Evolutionary conservation across 1,140 invertebrate species (phyloP).

Genomic region (Apolygus lucorum): DNA sequence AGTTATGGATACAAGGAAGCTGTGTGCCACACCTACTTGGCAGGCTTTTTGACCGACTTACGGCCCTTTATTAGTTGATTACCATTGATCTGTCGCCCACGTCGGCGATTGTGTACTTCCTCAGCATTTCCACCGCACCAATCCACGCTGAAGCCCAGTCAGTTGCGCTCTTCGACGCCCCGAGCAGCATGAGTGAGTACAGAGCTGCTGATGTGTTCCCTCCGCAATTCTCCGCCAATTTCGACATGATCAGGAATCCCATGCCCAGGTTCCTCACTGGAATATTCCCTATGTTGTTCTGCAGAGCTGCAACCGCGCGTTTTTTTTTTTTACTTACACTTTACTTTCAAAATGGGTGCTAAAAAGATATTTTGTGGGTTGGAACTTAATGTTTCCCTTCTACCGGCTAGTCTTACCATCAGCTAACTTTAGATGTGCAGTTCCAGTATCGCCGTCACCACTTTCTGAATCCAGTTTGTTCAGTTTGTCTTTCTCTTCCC

Average conservation of each 20-base stretch:
- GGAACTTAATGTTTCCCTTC: not conserved
- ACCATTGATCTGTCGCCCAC: slow-evolving; percentile 72
- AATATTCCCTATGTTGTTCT: slow-evolving; percentile 18
- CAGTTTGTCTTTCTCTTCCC: slow-evolving; percentile 48
- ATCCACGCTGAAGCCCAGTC: slow-evolving; percentile 46
- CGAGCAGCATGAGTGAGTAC: slow-evolving; percentile 61
- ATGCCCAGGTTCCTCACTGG: slow-evolving; percentile 40
- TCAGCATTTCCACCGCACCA: slow-evolving; percentile 48
- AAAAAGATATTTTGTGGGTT: not conserved
- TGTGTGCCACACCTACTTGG: too few relatives aligned
- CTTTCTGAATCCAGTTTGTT: slow-evolving; percentile 64
- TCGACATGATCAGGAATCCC: slow-evolving; percentile 46
- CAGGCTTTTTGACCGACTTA: too few relatives aligned
- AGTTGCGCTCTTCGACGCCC: slow-evolving; percentile 39
- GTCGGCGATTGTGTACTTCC: slow-evolving; percentile 62
- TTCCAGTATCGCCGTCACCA: slow-evolving; percentile 77
- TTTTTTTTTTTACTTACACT: too few relatives aligned
- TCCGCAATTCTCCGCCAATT: slow-evolving; percentile 54
- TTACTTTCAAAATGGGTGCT: too few relatives aligned
- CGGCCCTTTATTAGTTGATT: too few relatives aligned
- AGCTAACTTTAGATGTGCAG: slow-evolving; percentile 56
- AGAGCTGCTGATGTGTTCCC: slow-evolving; percentile 63
- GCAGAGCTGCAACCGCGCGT: slow-evolving; percentile 26
- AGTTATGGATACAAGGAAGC: too few relatives aligned
- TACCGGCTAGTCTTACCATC: slow-evolving; percentile 39